These are phyloP conservation scores for Catharus bicknelli DNA, from an alignment of 2,113 vertebrate species.

Conservation along the genomic window DNA sequence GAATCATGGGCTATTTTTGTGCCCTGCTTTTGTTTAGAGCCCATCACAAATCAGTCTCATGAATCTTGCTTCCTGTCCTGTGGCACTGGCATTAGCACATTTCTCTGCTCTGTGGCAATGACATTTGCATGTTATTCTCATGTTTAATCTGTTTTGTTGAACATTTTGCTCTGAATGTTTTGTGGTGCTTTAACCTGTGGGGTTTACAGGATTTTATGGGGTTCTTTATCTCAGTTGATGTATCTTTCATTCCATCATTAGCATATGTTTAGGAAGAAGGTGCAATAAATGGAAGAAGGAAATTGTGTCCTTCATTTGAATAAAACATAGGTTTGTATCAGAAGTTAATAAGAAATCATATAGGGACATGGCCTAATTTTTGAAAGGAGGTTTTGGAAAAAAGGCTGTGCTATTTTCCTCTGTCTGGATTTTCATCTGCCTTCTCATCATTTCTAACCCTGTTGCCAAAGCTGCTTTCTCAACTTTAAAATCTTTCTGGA, in stretches of 20 bases:
- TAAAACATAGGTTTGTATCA: neutral
- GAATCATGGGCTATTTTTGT: constrained; percentile 3
- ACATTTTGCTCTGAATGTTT: neutral
- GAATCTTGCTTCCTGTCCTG: neutral
- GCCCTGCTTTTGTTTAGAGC: neutral
- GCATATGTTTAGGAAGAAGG: neutral
- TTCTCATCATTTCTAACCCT: constrained; percentile 9
- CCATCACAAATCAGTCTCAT: neutral
- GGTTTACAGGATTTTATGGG: constrained; percentile 11
- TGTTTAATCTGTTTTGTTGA: constrained; percentile 6
- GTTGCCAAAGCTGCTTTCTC: constrained; percentile 9
- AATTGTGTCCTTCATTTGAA: neutral
- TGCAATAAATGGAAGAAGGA: neutral
- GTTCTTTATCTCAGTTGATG: neutral
- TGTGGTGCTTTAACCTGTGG: neutral
- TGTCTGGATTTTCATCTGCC: neutral
- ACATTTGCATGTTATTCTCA: neutral
- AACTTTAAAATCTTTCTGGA: constrained; percentile 50
- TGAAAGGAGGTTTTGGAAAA: neutral
- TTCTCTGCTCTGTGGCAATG: neutral
- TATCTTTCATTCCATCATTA: constrained; percentile 22
- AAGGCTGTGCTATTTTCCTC: neutral
- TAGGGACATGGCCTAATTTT: neutral
- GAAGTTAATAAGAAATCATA: neutral
- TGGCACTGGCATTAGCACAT: neutral